Evolutionary conservation across 1,140 invertebrate species (phyloP), one percentile per base, ranked within the genome.

Genomic region (Gryllus bimaculatus): DNA sequence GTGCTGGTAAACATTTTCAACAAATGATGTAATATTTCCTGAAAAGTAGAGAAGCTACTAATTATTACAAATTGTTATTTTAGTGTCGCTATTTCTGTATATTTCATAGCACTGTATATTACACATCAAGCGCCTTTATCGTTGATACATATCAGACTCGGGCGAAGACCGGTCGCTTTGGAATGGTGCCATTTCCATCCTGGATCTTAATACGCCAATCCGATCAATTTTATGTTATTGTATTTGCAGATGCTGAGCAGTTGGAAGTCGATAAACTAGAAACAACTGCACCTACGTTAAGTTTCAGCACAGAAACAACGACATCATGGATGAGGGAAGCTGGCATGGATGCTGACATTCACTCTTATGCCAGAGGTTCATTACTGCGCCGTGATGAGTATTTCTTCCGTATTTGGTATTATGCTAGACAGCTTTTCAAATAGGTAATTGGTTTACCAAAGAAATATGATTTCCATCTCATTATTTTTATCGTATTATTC

Each of bases 331-430:
- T 97, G 83, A 88, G 94, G 75, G 94, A 96, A 80, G 92, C 94
- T 82, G 94, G 94, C 81, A 96, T 97, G 94, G 95, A 97, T 85
- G 95, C 95, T 0, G 95, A 96, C 82, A 96, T 97, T 82, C 90
- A 92, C 81, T 94, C 93, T 48, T 97, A 97, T 86, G 93, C 95
- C 1, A 90, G 93, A 81, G 92, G 93, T 73, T 92, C 92, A 78
- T 87, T 97, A 20, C 88, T 96, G 12, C 89, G 93, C 80, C 90
- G 92, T 83, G 94, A 96, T 84, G 96, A 97, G 88, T 97, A 97
- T 87, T 97, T 97, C 91, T 97, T 97, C 91, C 90, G 93, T 81
- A 94, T 97, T 86, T 96, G 94, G 93, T 92, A 92, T 85, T 93
- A 95, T 83, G 93, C 93, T 78, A 92, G 92, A 82, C 91, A 94